These are phyloP conservation scores for Halyomorpha halys DNA, from an alignment of 1,140 invertebrate genomes.

Conservation along the genomic window DNA sequence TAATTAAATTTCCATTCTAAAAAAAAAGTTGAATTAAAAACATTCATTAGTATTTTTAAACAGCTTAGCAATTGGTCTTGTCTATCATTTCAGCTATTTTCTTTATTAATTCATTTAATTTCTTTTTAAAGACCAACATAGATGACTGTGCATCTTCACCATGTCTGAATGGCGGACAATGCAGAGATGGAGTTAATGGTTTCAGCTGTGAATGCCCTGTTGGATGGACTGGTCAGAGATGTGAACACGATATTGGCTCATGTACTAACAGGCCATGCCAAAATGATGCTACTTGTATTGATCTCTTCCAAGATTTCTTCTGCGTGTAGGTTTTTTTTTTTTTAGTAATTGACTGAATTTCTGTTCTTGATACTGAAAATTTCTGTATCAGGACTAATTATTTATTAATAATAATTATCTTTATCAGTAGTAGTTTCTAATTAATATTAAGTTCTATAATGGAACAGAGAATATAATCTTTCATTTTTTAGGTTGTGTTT, in stretches of 20 bases:
- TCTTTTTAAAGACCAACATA: slow-evolving; percentile 48
- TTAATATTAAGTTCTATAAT: too few species aligned
- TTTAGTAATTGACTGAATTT: too few species aligned
- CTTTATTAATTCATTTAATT: background rate
- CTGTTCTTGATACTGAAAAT: too few species aligned
- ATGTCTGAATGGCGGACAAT: slow-evolving; percentile 81
- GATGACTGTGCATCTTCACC: slow-evolving; percentile 82
- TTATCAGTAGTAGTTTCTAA: too few species aligned
- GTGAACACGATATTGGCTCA: slow-evolving; percentile 76
- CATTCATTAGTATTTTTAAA: too few species aligned
- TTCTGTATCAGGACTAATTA: too few species aligned
- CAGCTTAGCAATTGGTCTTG: too few species aligned
- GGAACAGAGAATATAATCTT: too few species aligned
- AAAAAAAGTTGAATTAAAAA: too few species aligned
- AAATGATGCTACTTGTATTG: slow-evolving; percentile 85
- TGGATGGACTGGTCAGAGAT: slow-evolving; percentile 81
- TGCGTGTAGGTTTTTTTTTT: slow-evolving; percentile 62
- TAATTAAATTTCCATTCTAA: background rate
- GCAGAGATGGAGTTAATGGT: slow-evolving; percentile 71
- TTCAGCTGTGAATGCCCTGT: slow-evolving; percentile 74
- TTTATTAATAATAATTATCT: too few species aligned
- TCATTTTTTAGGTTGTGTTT: too few species aligned
- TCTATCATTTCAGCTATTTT: background rate
- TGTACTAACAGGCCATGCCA: slow-evolving; percentile 79
- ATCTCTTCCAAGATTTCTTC: slow-evolving; percentile 91